A percentile compares a stretch with the other conserved stretches of the same genome.
Conservation (phyloP, 2,113 vertebrate species). For the Protobothrops mucrosquamatus region DNA sequence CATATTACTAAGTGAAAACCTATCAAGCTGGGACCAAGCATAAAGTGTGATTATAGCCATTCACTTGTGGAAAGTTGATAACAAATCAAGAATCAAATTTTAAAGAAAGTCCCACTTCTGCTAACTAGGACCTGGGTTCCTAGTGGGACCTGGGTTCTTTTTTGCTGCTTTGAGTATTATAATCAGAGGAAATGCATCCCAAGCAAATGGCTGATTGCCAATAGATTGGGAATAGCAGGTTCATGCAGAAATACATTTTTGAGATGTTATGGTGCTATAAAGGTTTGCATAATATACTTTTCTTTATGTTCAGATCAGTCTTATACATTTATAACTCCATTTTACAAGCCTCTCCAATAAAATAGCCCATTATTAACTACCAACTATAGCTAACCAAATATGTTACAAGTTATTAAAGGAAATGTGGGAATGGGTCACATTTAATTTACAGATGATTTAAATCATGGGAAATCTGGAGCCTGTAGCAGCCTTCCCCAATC, state of each 20-base stretch:
- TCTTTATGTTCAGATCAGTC: not conserved
- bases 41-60: no score
- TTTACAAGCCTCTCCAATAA: not conserved
- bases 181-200: no score
- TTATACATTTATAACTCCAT: not conserved
- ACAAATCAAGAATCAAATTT: no score
- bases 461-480: not conserved
- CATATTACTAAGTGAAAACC: no score
- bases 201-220: not conserved
- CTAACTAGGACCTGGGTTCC: not conserved
- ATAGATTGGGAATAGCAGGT: no score
- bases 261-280: not conserved
- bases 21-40: no score
- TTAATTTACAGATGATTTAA: not conserved
- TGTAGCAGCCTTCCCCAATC: no score
- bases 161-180: not conserved
- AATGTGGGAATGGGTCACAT: not conserved
- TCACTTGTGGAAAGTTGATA: not conserved
- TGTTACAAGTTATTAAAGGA: not conserved
- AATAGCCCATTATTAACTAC: not conserved
- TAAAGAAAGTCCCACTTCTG: no score
- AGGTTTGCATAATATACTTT: not conserved
- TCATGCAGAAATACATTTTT: not conserved
- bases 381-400: no score
- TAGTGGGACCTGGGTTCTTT: not conserved